Base-by-base conservation (phyloP, 2,888 invertebrate genomes). In the Coleophora flavipennella region DNA sequence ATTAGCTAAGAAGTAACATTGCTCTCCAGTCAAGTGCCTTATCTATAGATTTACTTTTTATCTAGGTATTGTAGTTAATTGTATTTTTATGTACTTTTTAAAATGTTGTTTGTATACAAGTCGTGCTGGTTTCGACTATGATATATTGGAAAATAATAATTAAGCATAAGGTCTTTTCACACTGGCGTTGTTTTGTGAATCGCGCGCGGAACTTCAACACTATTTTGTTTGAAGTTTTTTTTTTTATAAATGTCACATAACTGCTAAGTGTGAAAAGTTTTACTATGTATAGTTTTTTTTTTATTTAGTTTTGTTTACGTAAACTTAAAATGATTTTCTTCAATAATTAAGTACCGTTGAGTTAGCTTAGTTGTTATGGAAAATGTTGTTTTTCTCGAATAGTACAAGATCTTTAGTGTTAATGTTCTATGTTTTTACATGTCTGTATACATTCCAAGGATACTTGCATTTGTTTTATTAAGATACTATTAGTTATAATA, bases 111-210 rank as follows among this genome's bases (percentile, higher is more conserved):
- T 29, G 29, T 12, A 32, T 44, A 45, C 35, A 25, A 32, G 60
- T 66, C 59, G 66, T 65, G 66, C 66, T 66, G 66, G 66, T 37
- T 55, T 54, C 65, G 65, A 60, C 62, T 42, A 31, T 32, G 28
- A 34, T 20, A 20, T 20, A 20, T 33, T 10, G 9, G 14, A 12
- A 12, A 9, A 8, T 14, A 33, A n/a, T 32, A 32, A 8, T 33
- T 8, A 8, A 6, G 9, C 13, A 13, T 13, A 33, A 8, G 13
- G 3, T 12, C n/a, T 20, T 20, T 20, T 20, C 20, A 20, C 20
- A 20, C 20, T 20, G 20, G 20, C 20, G 20, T 20, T 4, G 20
- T 20, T 20, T 20, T 20, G 20, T 20, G 20, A 20, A 4, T 20
- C 6, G 20, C 20, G 20, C 20, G 20, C 20, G 20, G 20, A 20